A percentile compares a stretch with the other conserved stretches of the same genome.
Conservation (phyloP, 1,140 invertebrate genomes). For the Dryas iulia region DNA sequence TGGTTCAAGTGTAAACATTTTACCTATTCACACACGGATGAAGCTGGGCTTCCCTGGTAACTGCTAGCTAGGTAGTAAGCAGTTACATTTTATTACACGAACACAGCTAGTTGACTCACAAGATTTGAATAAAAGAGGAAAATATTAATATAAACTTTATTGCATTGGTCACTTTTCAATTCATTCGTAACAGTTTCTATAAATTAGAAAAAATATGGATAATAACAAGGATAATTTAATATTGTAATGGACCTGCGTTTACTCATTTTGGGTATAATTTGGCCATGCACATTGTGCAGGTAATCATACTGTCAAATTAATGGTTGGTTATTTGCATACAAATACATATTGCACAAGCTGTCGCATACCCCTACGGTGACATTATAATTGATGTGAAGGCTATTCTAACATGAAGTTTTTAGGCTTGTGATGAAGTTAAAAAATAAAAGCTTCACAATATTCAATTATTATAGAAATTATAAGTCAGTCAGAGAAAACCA, state of each 20-base stretch:
- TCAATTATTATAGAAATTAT: too few relatives aligned
- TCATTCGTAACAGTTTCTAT: background rate
- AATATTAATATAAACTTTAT: background rate
- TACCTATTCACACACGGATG: background rate
- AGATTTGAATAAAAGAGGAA: background rate
- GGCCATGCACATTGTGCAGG: constrained; percentile 1
- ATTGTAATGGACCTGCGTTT: constrained; percentile 20
- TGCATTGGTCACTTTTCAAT: background rate
- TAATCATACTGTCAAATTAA: constrained; percentile 32
- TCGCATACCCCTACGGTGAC: constrained; percentile 18
- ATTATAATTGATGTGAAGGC: constrained; percentile 27
- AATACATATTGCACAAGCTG: constrained; percentile 23
- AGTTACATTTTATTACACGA: too few relatives aligned
- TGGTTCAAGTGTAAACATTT: background rate
- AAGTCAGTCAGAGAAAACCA: background rate
- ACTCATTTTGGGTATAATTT: constrained; percentile 21
- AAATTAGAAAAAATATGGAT: background rate
- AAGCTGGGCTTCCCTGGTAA: too few relatives aligned
- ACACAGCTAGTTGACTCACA: too few relatives aligned
- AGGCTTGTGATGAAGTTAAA: background rate
- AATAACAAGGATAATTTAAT: constrained; percentile 7
- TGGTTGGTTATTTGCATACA: constrained; percentile 27
- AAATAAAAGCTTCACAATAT: background rate
- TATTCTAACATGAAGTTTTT: background rate
- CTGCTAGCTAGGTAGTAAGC: too few relatives aligned